phyloP scores from a whole-genome alignment of 1,140 invertebrate genomes.

The Drosophila serrata region DNA sequence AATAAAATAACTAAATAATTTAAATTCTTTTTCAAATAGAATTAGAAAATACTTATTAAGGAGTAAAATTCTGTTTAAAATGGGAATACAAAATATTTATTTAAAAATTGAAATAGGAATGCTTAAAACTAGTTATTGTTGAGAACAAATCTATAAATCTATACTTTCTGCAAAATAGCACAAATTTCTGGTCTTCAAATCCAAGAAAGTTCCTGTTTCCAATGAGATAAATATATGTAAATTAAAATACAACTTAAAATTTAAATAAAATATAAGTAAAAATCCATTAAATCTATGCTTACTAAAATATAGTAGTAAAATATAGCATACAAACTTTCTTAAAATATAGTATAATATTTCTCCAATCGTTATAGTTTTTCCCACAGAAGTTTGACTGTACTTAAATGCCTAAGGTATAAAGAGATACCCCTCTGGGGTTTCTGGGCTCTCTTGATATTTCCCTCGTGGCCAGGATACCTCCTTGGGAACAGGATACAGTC shows the following conservation, averaged over 20 bases:
- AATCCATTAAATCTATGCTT: neutral
- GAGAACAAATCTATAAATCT: neutral
- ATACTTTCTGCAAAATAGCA: neutral
- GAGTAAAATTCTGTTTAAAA: too few relatives aligned
- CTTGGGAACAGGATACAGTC: neutral
- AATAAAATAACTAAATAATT: neutral
- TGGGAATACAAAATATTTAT: neutral
- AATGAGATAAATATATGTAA: neutral
- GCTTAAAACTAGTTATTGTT: neutral
- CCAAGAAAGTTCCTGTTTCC: neutral
- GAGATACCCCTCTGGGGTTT: neutral
- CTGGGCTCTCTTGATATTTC: neutral
- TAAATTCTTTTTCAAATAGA: neutral
- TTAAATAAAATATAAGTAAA: neutral
- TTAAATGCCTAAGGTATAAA: neutral
- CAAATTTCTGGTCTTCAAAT: neutral
- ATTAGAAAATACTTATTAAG: too few relatives aligned
- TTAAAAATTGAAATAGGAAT: neutral
- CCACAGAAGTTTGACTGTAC: slow-evolving; percentile 11
- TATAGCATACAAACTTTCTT: too few relatives aligned
- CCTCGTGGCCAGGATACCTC: neutral
- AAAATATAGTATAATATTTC: neutral
- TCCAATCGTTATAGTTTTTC: neutral
- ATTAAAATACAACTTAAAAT: neutral
- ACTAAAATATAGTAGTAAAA: too few relatives aligned